Evolutionary conservation across 2,888 invertebrate species (phyloP), one percentile per base, ranked within the genome.

Genomic region (Dorcus parallelipipedus): DNA sequence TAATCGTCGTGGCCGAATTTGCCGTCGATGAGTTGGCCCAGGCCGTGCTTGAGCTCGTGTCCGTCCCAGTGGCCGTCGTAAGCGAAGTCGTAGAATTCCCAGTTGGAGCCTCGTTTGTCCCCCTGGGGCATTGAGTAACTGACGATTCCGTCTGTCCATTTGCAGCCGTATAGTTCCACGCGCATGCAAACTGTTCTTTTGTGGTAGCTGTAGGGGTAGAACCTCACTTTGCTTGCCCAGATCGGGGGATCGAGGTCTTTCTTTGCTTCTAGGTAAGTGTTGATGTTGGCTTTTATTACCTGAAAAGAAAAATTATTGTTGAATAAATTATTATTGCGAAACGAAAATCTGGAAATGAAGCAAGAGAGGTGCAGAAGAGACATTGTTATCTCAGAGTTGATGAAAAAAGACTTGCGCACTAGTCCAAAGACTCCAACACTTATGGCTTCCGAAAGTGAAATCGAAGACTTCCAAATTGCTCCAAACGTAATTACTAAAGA

Each of bases 51-150:
- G 68, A 88, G 84, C 60, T 86, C 86, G 55, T 74, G 73, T 64
- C 85, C 86, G 67, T 86, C 86, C 88, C 90, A 90, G 68, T 86
- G 83, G 2, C 93, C 93, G 77, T 95, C 95, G 80, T 95, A 95
- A 14, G 88, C 88, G 65, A 86, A 84, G 78, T 95, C 95, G 63
- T 87, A 88, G 67, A 95, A 86, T 72, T 93, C 91, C 78, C 92
- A 86, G 52, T 88, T 89, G 64, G 88, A 84, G 61, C 90, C 90
- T 38, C 91, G 83, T 72, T 88, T 87, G 79, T 93, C 90, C 8
- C 95, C 95, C 75, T 93, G 91, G 14, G 92, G 91, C 88, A 94
- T 92, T 43, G 90, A 85, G 79, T 95, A 96, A 56, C 91, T 87
- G 38, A 93, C 84, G 52, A 95, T 84, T 17, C 92, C 92, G 72